Base-by-base conservation (phyloP, 2,113 vertebrate species). In the Paralichthys olivaceus region DNA sequence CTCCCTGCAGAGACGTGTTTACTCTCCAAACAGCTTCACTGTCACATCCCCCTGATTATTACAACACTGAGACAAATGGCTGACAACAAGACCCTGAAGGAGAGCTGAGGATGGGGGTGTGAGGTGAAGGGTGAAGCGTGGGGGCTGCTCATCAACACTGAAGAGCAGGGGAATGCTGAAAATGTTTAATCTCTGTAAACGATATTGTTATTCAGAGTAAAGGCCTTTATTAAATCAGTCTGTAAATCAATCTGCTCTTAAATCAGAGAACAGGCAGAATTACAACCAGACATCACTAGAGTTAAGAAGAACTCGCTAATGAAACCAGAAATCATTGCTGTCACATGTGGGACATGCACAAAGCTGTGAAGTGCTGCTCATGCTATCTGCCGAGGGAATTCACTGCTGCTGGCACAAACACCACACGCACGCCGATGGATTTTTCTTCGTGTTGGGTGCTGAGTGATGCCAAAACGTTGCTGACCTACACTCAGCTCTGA, bases 1-100 rank as follows among this genome's bases (percentile, higher is more conserved):
- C 67, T 63, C 72, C 57, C 72, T 69, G 45, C 61, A 62, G 77
- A 67, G 80, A 53, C 43, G 61, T 57, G 62, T 86, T 85, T 67
- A 25, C 72, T 32, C 57, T 59, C 60, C 32, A 55, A 45, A 80
- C 53, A 66, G 45, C 71, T 64, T 69, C 63, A 28, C 69, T 5
- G 63, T 74, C 68, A 43, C 3, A 9, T 45, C 67, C 58, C 19
- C 11, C 25, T 8, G 78, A 8, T 73, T 80, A 69, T 8, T 80
- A 71, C 11, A n/a, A 34, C 62, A 56, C 13, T 23, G 20, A 75
- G 47, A 82, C 71, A 60, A 85, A 80, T 57, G 59, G 69, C 11
- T 14, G 37, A 63, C 68, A 84, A 76, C 62, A 64, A 26, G n/a
- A n/a, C n/a, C n/a, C n/a, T n/a, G 34, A 59, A 67, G 63, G 59